Percentiles rank a stretch among this genome's conserved stretches.
phyloP scores from a whole-genome alignment of 1,140 invertebrate species.

The Sitobion miscanthi region DNA sequence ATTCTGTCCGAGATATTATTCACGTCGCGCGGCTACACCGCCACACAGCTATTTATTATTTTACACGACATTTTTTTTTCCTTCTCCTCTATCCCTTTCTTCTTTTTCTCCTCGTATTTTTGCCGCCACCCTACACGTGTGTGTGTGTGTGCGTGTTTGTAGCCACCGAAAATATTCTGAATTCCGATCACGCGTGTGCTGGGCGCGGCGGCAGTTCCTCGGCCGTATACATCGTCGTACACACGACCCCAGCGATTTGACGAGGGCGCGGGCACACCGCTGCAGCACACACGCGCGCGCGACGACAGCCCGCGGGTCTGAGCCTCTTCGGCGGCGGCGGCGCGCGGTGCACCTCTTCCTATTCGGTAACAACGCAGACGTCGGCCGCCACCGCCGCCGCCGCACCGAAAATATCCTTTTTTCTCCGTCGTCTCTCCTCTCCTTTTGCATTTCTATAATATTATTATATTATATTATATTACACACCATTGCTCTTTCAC shows the following conservation, averaged over 20 bases:
- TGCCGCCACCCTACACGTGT: background rate
- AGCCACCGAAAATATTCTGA: conserved; percentile 1
- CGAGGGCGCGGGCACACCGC: background rate
- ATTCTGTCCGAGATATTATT: background rate
- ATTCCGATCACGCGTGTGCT: conserved; percentile 37
- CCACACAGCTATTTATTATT: background rate
- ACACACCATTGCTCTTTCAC: conserved; percentile 11
- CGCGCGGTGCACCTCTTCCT: background rate
- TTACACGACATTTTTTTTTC: background rate
- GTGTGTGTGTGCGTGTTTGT: background rate
- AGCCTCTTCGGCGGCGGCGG: background rate
- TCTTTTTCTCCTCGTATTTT: background rate
- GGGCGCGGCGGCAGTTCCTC: background rate
- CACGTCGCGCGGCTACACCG: background rate
- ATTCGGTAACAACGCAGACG: background rate
- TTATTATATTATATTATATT: background rate
- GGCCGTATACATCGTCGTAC: background rate
- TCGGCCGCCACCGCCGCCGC: background rate
- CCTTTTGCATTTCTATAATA: background rate
- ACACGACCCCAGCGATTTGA: background rate
- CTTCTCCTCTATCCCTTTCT: background rate
- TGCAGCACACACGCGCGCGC: background rate
- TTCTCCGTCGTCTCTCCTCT: background rate
- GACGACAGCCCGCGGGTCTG: background rate
- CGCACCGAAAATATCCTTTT: conserved; percentile 6